These are phyloP conservation scores for Volucella inflata DNA, from an alignment of 2,888 invertebrate species.

Conservation along the genomic window DNA sequence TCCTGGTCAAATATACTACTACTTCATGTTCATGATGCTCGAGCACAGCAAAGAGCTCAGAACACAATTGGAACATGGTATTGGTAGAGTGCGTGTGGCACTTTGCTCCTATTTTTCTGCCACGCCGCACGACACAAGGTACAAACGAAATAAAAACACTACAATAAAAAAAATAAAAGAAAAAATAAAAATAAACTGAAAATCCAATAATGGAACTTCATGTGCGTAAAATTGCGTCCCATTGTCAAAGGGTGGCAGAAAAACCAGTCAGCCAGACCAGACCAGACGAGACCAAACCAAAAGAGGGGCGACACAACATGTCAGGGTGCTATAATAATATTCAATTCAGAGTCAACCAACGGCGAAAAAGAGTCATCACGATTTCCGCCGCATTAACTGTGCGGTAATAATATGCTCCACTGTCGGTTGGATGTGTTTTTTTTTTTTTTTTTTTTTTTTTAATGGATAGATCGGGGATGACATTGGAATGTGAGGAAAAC, in stretches of 20 bases:
- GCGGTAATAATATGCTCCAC: constrained; percentile 51
- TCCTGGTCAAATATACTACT: background rate
- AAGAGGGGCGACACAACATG: background rate
- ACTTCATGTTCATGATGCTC: background rate
- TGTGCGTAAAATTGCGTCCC: constrained; percentile 66
- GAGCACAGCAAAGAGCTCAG: no score
- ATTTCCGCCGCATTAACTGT: constrained; percentile 73
- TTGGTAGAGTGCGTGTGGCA: constrained; percentile 29
- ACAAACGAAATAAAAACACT: no score
- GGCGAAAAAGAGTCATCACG: constrained; percentile 72
- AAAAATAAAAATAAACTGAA: constrained; percentile 4
- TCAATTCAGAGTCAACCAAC: constrained; percentile 73
- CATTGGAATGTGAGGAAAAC: constrained; percentile 16
- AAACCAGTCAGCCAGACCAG: background rate
- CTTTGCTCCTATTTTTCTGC: background rate
- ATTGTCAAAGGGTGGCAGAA: constrained; percentile 33
- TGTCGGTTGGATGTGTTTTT: background rate
- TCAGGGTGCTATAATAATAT: constrained; percentile 55
- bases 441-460: background rate
- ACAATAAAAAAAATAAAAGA: constrained; percentile 2
- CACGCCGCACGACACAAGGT: no score
- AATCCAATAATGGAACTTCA: constrained; percentile 54
- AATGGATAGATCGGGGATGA: background rate
- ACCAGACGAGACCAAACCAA: background rate
- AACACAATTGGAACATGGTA: no score